Conservation (phyloP, 2,797 vertebrate genomes). For the Centroberyx gerrardi region DNA sequence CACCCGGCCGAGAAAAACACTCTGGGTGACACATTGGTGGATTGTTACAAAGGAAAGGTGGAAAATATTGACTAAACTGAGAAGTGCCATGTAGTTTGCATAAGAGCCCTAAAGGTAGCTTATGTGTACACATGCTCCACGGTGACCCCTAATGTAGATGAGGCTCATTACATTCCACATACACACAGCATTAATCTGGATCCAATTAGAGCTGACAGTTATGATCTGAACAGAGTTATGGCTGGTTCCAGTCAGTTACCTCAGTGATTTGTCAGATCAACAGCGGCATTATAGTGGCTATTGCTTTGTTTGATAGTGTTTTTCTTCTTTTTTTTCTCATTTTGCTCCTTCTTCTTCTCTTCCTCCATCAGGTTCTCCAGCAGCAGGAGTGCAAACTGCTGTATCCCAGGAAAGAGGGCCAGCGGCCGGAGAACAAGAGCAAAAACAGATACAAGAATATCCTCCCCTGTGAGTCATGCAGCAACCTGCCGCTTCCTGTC, state of each 20-base stretch:
- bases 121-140: conserved; percentile 24
- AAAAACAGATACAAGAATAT: conserved; percentile 96
- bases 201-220: background rate
- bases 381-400: conserved; percentile 93
- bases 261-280: background rate
- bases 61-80: background rate
- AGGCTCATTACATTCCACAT: conserved; percentile 31
- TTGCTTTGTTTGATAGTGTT: background rate
- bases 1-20: too few species aligned
- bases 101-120: background rate
- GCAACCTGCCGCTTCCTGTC: conserved; percentile 75
- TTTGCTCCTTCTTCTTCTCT: conserved; percentile 3
- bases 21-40: too few species aligned
- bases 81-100: background rate
- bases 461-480: conserved; percentile 89
- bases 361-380: conserved; percentile 88
- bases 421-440: conserved; percentile 90
- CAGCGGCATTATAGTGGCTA: background rate
- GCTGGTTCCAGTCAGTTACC: background rate
- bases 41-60: background rate
- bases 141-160: conserved; percentile 54
- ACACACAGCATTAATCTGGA: background rate
- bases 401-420: conserved; percentile 92
- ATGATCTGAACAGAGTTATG: background rate
- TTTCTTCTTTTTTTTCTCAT: background rate